Conservation (phyloP, 2,113 vertebrate genomes). For the Chrysemys picta region DNA sequence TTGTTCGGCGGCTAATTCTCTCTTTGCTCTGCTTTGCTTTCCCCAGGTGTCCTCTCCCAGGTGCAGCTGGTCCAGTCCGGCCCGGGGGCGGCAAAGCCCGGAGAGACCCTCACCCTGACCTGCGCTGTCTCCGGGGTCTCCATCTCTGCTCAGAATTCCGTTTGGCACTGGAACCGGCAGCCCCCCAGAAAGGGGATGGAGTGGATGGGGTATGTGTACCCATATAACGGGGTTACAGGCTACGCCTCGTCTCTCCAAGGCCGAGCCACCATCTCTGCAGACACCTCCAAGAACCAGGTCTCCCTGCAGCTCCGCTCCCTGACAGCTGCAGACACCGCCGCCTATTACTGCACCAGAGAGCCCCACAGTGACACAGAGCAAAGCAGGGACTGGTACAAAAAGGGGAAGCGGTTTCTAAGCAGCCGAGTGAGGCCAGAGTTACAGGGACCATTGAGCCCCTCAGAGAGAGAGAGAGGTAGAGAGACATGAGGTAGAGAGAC, state of each 20-base stretch:
- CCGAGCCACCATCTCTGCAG: background rate
- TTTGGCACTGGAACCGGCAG: background rate
- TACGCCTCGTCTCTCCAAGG: background rate
- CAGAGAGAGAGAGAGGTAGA: background rate
- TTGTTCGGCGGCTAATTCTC: background rate
- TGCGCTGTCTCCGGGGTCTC: background rate
- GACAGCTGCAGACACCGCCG: background rate
- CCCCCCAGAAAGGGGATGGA: background rate
- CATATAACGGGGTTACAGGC: background rate
- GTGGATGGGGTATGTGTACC: slow-evolving; percentile 16
- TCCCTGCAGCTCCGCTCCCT: background rate
- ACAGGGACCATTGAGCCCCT: background rate
- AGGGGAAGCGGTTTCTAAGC: background rate
- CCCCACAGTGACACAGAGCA: background rate
- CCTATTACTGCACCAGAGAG: background rate
- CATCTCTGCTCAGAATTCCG: background rate
- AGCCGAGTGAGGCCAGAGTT: too few species aligned
- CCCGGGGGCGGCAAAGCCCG: background rate
- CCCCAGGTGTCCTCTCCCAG: background rate
- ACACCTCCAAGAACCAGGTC: background rate
- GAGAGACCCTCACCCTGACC: background rate
- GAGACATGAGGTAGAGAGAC: background rate
- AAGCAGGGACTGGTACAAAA: background rate
- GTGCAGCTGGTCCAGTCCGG: background rate
- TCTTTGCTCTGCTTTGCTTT: background rate